phyloP scores from a whole-genome alignment of 2,797 vertebrate genomes.

The Cryptoblepharus egeriae region DNA sequence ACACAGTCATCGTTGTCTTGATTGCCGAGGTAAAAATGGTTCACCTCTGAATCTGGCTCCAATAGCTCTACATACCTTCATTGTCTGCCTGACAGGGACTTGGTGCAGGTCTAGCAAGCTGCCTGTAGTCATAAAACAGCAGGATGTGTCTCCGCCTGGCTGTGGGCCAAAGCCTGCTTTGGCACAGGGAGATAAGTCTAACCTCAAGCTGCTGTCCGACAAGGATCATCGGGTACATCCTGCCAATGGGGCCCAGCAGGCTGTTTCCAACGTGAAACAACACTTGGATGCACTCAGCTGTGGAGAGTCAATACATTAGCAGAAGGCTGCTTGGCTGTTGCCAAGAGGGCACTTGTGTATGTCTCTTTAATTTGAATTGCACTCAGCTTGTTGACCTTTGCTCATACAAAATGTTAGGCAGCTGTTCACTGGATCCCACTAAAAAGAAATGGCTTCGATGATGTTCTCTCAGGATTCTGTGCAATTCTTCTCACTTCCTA shows the following conservation, averaged over 20 bases:
- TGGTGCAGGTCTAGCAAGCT: neutral
- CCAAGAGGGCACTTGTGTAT: neutral
- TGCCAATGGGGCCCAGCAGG: conserved; percentile 8
- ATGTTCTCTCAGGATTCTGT: neutral
- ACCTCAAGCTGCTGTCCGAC: conserved; percentile 23
- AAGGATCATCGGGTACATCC: neutral
- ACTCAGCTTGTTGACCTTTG: neutral
- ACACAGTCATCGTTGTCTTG: conserved; percentile 96
- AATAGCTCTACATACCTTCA: conserved; percentile 1
- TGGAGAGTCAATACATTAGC: neutral
- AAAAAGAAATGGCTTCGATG: neutral
- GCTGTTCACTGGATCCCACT: conserved; percentile 11
- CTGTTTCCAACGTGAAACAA: conserved; percentile 21
- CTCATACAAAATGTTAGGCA: conserved; percentile 11
- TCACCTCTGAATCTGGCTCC: neutral
- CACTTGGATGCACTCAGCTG: neutral
- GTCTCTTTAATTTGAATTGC: conserved; percentile 17
- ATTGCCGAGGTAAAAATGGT: conserved; percentile 88
- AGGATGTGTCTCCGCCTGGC: neutral
- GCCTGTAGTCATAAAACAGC: neutral
- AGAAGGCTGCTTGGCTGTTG: conserved; percentile 5
- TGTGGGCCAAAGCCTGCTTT: neutral
- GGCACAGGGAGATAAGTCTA: conserved; percentile 13
- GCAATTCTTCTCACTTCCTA: neutral
- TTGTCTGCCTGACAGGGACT: neutral